A percentile compares a stretch with the other conserved stretches of the same genome.
These are phyloP conservation scores for Hycleus cichorii DNA, from an alignment of 1,140 invertebrate species.

Conservation along the genomic window DNA sequence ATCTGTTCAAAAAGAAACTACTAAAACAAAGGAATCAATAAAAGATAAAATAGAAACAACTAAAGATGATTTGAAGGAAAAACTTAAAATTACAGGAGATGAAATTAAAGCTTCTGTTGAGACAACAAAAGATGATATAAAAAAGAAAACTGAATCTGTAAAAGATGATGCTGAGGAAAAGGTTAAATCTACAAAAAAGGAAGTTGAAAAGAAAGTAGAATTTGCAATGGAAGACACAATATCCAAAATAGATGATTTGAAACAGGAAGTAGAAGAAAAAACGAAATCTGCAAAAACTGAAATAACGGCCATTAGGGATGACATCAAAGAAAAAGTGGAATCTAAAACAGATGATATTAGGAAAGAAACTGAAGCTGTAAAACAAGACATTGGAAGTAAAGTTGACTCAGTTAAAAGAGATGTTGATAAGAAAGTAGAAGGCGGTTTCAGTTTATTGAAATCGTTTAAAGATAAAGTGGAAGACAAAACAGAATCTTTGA, in stretches of 20 bases:
- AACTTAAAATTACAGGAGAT: too few relatives aligned
- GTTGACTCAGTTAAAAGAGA: neutral
- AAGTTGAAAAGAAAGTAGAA: neutral
- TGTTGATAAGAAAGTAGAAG: neutral
- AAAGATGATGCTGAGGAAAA: neutral
- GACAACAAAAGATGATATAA: too few relatives aligned
- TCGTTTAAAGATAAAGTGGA: too few relatives aligned
- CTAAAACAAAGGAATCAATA: too few relatives aligned
- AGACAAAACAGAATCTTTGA: neutral
- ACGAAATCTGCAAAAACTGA: neutral
- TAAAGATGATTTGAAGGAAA: too few relatives aligned
- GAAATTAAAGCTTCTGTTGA: too few relatives aligned
- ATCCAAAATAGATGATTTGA: neutral
- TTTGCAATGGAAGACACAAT: neutral
- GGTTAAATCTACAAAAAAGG: neutral
- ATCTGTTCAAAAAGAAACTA: too few relatives aligned
- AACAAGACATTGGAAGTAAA: neutral
- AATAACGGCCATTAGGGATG: conserved; percentile 2
- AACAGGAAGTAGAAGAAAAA: conserved; percentile 1
- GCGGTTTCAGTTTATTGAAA: neutral
- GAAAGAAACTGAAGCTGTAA: neutral
- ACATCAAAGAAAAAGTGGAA: conserved; percentile 13
- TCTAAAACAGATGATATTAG: neutral
- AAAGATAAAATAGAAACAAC: too few relatives aligned
- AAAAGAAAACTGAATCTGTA: too few relatives aligned